phyloP scores from a whole-genome alignment of 2,113 vertebrate species.

The Emberiza fucata region DNA sequence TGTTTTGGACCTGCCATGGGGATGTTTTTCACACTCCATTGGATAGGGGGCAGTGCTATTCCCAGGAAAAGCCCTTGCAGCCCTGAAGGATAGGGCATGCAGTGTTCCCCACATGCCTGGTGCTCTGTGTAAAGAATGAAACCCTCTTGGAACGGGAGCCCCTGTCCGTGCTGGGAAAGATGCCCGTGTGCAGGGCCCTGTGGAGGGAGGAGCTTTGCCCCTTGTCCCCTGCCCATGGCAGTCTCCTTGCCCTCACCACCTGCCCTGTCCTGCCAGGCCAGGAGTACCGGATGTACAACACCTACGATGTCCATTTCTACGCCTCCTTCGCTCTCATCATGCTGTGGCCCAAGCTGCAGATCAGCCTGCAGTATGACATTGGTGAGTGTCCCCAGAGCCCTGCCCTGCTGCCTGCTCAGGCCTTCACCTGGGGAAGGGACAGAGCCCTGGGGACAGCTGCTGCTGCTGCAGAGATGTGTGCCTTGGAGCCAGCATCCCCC shows the following conservation, averaged over 20 bases:
- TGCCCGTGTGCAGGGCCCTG: neutral
- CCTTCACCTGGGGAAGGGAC: neutral
- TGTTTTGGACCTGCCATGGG: neutral
- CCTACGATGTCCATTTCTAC: constrained; percentile 96
- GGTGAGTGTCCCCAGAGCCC: constrained; percentile 72
- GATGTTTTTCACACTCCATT: neutral
- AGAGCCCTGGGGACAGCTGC: neutral
- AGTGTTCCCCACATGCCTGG: neutral
- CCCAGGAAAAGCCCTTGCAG: neutral
- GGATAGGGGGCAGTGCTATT: neutral
- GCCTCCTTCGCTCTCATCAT: constrained; percentile 94
- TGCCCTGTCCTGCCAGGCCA: constrained; percentile 78
- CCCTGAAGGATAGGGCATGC: neutral
- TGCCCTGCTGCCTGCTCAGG: neutral
- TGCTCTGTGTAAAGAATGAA: neutral
- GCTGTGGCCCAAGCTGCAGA: constrained; percentile 96
- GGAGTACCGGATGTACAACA: constrained; percentile 99
- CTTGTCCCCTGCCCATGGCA: neutral
- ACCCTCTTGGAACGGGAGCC: fast-evolving
- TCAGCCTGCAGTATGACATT: constrained; percentile 96
- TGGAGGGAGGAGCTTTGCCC: neutral
- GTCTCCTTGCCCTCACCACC: neutral
- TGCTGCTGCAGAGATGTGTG: neutral
- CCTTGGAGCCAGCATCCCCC: neutral
- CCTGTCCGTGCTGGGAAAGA: neutral